Conservation (phyloP, 2,113 vertebrate species). For the Passer domesticus region DNA sequence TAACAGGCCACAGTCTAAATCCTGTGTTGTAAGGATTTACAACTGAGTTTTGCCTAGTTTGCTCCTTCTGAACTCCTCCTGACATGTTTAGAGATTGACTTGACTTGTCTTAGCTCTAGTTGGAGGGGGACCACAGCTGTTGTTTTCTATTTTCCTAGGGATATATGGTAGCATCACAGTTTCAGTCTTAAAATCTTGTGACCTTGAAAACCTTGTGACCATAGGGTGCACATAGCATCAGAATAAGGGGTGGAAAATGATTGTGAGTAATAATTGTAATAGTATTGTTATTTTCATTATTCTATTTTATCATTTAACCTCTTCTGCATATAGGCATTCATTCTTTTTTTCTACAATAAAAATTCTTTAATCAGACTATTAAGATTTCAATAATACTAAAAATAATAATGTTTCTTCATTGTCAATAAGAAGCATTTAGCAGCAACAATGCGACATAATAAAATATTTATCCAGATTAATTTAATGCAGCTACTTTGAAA, state of each 20-base stretch:
- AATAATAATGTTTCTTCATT: not conserved
- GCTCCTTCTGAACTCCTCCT: not conserved
- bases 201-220: not conserved
- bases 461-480: not conserved
- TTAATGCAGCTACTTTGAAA: not conserved
- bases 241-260: not conserved
- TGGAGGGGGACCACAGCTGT: not conserved
- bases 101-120: not conserved
- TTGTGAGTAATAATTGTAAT: not conserved
- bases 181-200: not conserved
- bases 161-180: accelerated
- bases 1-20: not conserved
- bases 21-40: not conserved
- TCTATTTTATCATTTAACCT: not conserved
- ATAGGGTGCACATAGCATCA: not conserved
- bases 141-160: not conserved
- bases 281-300: accelerated
- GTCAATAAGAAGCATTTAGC: not conserved
- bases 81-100: not conserved
- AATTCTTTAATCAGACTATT: not conserved
- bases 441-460: not conserved
- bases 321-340: not conserved
- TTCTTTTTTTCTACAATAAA: not conserved
- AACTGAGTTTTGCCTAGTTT: not conserved
- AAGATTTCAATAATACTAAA: not conserved